These are phyloP conservation scores for Oryzias javanicus DNA, from an alignment of 2,113 vertebrate genomes.

Conservation along the genomic window DNA sequence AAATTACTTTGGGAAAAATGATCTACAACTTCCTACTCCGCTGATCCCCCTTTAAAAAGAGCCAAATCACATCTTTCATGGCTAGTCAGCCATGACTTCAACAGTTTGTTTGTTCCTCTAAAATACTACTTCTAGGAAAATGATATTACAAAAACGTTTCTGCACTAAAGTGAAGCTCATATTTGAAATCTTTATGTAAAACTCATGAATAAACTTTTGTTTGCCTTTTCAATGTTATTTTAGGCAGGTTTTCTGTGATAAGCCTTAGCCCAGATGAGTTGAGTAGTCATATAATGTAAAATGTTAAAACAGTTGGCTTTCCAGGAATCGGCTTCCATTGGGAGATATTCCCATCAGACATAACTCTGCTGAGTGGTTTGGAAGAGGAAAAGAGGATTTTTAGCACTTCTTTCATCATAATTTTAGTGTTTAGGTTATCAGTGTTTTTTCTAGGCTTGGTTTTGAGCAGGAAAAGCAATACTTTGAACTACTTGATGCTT, in stretches of 20 bases:
- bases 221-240: conserved; percentile 14
- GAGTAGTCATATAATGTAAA: conserved; percentile 42
- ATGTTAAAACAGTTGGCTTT: conserved; percentile 51
- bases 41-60: conserved; percentile 43
- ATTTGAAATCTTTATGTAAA: background rate
- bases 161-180: no score
- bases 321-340: conserved; percentile 59
- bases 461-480: no score
- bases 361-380: conserved; percentile 46
- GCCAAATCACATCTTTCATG: conserved; percentile 42
- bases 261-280: conserved; percentile 30
- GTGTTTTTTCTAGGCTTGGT: no score
- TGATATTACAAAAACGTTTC: background rate
- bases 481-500: no score
- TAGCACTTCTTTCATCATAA: no score
- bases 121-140: conserved; percentile 39
- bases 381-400: conserved; percentile 9
- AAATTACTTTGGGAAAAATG: conserved; percentile 20
- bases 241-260: conserved; percentile 50
- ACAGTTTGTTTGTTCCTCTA: conserved; percentile 34
- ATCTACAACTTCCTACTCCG: conserved; percentile 21
- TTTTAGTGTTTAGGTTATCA: no score
- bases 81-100: conserved; percentile 39
- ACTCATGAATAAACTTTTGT: conserved; percentile 4
- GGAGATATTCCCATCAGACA: conserved; percentile 42